Evolutionary conservation across 2,797 vertebrate genomes (phyloP).

Genomic region (Lepilemur ruficaudatus): DNA sequence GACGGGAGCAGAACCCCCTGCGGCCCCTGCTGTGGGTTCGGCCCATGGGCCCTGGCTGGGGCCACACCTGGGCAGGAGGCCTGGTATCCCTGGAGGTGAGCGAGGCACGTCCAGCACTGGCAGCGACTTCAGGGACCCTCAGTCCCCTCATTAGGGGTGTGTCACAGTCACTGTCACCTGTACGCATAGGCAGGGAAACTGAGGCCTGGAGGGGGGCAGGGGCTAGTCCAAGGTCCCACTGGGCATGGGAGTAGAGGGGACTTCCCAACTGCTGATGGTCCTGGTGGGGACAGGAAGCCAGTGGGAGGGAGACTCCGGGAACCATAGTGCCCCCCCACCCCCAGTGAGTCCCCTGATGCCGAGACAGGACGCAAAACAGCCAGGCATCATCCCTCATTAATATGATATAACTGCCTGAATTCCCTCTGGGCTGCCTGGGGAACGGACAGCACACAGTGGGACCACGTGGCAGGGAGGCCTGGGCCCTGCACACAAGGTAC

Average conservation of each 20-base stretch:
- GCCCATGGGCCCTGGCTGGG: background rate
- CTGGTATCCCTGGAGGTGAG: background rate
- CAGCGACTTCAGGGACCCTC: background rate
- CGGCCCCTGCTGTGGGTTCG: background rate
- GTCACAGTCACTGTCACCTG: no score
- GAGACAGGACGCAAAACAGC: background rate
- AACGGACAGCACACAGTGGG: background rate
- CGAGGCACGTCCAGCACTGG: background rate
- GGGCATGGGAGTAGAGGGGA: background rate
- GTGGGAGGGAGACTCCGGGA: background rate
- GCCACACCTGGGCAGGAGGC: background rate
- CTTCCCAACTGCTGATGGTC: background rate
- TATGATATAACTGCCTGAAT: conserved; percentile 49
- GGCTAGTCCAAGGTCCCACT: background rate
- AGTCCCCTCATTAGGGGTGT: background rate
- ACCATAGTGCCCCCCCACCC: background rate
- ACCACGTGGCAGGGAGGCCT: background rate
- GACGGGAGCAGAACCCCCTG: background rate
- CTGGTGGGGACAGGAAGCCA: conserved; percentile 37
- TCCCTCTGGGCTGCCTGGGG: conserved; percentile 2
- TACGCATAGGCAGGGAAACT: background rate
- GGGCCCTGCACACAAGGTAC: background rate
- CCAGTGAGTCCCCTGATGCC: background rate
- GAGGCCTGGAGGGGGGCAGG: background rate
- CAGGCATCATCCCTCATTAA: conserved; percentile 55